A percentile compares a stretch with the other conserved stretches of the same genome.
Conservation (phyloP, 2,797 vertebrate species). For the Acanthornis magna region DNA sequence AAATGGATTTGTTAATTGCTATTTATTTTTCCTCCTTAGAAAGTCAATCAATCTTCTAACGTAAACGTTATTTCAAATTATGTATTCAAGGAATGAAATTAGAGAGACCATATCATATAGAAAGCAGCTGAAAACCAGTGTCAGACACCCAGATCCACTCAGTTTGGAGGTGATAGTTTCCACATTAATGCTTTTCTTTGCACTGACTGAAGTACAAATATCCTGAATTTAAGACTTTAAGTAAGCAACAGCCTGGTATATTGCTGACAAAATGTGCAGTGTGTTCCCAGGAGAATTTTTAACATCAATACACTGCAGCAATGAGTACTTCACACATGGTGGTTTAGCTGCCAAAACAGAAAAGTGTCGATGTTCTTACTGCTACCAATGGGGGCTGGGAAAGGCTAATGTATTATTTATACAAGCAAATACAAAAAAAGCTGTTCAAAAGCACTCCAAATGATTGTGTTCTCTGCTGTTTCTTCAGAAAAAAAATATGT, state of each 20-base stretch:
- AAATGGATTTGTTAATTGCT: background rate
- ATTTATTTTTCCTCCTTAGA: background rate
- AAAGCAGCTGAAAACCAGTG: background rate
- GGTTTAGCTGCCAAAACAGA: slow-evolving; percentile 22
- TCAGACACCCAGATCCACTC: background rate
- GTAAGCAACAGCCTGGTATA: background rate
- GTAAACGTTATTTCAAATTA: background rate
- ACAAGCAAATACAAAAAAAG: background rate
- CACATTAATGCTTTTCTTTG: background rate
- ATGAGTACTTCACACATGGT: background rate
- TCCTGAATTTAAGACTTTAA: background rate
- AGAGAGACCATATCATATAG: background rate
- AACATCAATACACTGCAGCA: background rate
- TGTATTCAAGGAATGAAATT: background rate
- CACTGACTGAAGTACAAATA: background rate
- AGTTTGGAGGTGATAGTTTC: background rate
- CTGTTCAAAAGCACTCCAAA: background rate
- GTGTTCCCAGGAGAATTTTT: slow-evolving; percentile 14
- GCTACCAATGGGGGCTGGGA: background rate
- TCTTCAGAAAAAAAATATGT: background rate
- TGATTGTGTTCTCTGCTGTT: background rate
- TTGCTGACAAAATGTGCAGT: slow-evolving; percentile 16
- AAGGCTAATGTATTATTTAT: slow-evolving; percentile 35
- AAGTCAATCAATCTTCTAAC: background rate
- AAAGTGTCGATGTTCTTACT: background rate